Conservation (phyloP, 2,888 invertebrate species). For the Ormia ochracea region DNA sequence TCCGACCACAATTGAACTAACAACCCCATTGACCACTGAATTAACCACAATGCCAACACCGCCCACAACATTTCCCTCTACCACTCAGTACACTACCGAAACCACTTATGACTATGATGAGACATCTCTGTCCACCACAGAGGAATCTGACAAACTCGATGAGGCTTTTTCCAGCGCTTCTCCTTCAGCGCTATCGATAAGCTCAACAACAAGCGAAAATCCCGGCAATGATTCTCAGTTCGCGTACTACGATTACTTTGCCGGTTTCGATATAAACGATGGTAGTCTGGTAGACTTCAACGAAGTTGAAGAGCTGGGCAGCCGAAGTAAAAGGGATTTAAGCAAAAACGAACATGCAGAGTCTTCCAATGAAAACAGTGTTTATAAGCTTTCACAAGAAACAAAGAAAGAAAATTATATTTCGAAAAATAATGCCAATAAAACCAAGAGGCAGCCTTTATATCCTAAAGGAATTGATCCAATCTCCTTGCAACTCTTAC, state of each 20-base stretch:
- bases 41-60: conserved; percentile 39
- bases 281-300: conserved; percentile 63
- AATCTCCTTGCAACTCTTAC: conserved; percentile 22
- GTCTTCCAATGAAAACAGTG: conserved; percentile 14
- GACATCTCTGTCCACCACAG: conserved; percentile 24
- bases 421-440: background rate
- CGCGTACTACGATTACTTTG: conserved; percentile 73
- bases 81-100: background rate
- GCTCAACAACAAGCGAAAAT: conserved; percentile 60
- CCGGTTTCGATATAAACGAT: conserved; percentile 36
- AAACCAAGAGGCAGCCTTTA: background rate
- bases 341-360: background rate
- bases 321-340: conserved; percentile 21
- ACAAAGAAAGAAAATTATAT: background rate
- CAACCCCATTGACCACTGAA: conserved; percentile 48
- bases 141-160: conserved; percentile 6
- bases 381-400: conserved; percentile 5
- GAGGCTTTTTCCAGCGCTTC: background rate
- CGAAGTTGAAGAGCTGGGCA: conserved; percentile 15
- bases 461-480: conserved; percentile 16
- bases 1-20: conserved; percentile 38
- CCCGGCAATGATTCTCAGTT: conserved; percentile 69
- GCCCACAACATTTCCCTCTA: conserved; percentile 6
- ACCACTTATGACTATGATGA: conserved; percentile 32
- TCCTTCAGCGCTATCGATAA: conserved; percentile 26